Conservation (phyloP, 2,113 vertebrate genomes). For the Silurus asotus region DNA sequence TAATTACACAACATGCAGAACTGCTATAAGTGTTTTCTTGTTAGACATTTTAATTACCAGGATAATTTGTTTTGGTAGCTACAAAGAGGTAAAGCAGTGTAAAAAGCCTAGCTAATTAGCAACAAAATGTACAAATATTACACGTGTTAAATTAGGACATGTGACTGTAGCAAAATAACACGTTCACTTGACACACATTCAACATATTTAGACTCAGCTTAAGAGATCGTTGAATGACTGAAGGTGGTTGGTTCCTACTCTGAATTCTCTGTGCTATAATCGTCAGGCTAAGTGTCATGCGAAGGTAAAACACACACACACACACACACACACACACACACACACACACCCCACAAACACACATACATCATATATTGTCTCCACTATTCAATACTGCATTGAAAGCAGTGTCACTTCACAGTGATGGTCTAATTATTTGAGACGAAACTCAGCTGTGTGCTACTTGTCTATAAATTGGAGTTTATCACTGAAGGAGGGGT, state of each 20-base stretch:
- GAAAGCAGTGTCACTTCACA: constrained; percentile 64
- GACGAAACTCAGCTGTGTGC: constrained; percentile 73
- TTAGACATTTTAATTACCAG: background rate
- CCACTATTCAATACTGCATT: constrained; percentile 70
- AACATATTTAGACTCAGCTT: background rate
- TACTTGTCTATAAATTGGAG: constrained; percentile 83
- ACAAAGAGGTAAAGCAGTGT: background rate
- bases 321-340: constrained; percentile 22
- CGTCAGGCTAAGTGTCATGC: constrained; percentile 36
- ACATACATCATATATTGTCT: constrained; percentile 39
- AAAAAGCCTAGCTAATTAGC: background rate
- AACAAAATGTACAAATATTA: background rate
- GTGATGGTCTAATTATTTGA: constrained; percentile 75
- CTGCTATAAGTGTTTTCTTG: too few species aligned
- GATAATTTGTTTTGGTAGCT: background rate
- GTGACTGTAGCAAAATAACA: background rate
- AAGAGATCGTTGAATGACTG: background rate
- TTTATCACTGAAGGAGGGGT: constrained; percentile 66
- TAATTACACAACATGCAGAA: background rate
- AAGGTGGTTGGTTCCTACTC: constrained; percentile 26
- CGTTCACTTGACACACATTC: background rate
- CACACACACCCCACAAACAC: constrained; percentile 29
- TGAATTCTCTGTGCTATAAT: constrained; percentile 47
- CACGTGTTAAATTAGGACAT: too few species aligned
- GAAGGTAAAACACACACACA: constrained; percentile 7